Conservation (phyloP, 1,140 invertebrate species). For the Eriocheir sinensis region DNA sequence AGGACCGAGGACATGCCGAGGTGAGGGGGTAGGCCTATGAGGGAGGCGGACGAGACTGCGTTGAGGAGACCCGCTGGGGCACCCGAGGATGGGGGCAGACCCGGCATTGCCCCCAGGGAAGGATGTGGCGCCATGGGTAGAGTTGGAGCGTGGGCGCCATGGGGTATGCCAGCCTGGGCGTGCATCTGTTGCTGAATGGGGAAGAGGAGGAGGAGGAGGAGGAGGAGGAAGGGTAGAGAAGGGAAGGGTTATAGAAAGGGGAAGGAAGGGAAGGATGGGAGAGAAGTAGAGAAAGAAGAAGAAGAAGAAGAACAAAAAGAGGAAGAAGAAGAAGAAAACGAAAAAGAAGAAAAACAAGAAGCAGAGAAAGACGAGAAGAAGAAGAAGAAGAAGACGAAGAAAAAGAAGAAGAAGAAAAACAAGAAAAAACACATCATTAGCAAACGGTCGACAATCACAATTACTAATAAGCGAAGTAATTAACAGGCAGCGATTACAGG, state of each 20-base stretch:
- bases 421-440: too few relatives aligned
- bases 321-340: neutral
- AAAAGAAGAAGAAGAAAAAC: too few relatives aligned
- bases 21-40: slow-evolving; percentile 77
- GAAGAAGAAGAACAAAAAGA: neutral
- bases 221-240: neutral
- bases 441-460: too few relatives aligned
- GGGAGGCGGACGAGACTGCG: slow-evolving; percentile 75
- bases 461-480: too few relatives aligned
- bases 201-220: neutral
- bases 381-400: neutral
- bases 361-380: neutral
- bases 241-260: neutral
- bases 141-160: slow-evolving; percentile 78
- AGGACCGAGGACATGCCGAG: slow-evolving; percentile 66
- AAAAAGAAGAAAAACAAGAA: neutral
- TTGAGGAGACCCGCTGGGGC: slow-evolving; percentile 77
- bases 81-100: slow-evolving; percentile 72
- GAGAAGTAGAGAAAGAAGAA: neutral
- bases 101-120: slow-evolving; percentile 75
- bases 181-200: slow-evolving; percentile 78
- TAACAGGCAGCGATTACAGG: too few relatives aligned
- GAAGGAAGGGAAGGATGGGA: neutral
- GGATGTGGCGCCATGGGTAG: slow-evolving; percentile 78
- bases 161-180: slow-evolving; percentile 79